Base-by-base conservation (phyloP, 2,797 vertebrate species). In the Synaphobranchus kaupii region DNA sequence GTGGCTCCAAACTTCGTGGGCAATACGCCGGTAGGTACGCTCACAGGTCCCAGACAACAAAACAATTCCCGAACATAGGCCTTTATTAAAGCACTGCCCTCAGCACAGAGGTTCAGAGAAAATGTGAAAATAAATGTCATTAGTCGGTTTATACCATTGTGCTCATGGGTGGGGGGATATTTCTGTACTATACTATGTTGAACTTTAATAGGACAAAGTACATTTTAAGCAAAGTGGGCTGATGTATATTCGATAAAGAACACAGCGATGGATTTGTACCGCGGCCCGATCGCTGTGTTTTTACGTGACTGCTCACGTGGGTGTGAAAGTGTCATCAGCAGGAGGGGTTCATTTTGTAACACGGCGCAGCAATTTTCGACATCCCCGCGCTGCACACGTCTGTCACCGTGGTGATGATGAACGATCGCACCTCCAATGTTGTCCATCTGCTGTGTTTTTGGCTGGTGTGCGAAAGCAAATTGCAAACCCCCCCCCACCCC, bases 371-470 rank as follows among this genome's bases (percentile, higher is more conserved):
- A 81, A 83, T 76, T 84, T 54, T 83, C 84, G 54, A 82, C 78
- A 86, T 88, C 71, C 85, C 85, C 71, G 63, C 84, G 25, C 73
- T 56, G 12, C 84, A 47, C 12, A 81, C 66, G 83, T 87, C 83
- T 87, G 85, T 83, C 88, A 86, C 56, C 87, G 20, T 0, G 48
- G 84, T 20, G 73, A 86, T 56, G 81, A 91, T 88, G 78, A 91
- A 89, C 58, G 78, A 88, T 84, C 84, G 52, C 81, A 85, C 85
- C 84, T 90, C 68, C 48, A 66, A 89, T 60, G 84, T 76, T 47
- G 82, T 90, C 88, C 89, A 90, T 87, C 89, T 90, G 89, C 86
- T 86, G 83, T n/a, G 48, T 78, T 85, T 31, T 31, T 58, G 50
- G 60, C 81, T 63, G 81, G 66, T 44, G 87, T 47, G 68, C 10